Conservation (phyloP, 2,113 vertebrate genomes). For the Serilophus lunatus region DNA sequence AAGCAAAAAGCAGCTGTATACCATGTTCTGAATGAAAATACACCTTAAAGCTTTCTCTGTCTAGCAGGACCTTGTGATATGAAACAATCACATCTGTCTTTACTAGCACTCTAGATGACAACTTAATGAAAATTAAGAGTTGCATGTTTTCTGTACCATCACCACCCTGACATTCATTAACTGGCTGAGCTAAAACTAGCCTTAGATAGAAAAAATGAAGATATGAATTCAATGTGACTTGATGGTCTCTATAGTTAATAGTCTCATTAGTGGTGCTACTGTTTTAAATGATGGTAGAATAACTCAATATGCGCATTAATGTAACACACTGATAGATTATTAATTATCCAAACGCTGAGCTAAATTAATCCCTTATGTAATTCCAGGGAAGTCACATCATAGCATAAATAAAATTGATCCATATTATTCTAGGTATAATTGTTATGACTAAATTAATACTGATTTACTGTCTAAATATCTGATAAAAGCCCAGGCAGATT, state of each 20-base stretch:
- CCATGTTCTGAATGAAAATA: not conserved
- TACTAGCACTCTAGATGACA: not conserved
- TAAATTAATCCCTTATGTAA: not conserved
- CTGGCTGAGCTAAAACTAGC: conserved; percentile 20
- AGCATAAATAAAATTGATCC: not conserved
- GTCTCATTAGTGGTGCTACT: conserved; percentile 55
- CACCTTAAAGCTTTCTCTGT: not conserved
- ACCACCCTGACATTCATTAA: conserved; percentile 50
- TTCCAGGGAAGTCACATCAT: not conserved
- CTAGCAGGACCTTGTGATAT: not conserved
- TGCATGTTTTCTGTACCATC: not conserved
- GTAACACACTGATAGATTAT: conserved; percentile 49
- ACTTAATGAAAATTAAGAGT: conserved; percentile 35
- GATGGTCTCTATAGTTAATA: conserved; percentile 53
- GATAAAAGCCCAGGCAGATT: not conserved
- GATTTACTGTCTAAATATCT: not conserved
- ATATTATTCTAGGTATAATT: conserved; percentile 10
- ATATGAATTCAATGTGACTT: conserved; percentile 43
- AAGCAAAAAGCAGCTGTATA: not conserved
- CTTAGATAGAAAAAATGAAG: conserved; percentile 60
- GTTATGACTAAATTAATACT: conserved; percentile 17
- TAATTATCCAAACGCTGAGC: conserved; percentile 39
- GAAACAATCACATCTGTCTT: not conserved
- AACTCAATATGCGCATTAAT: conserved; percentile 57
- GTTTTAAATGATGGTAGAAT: conserved; percentile 61